Evolutionary conservation across 2,113 vertebrate species (phyloP).

Genomic region (Chunga burmeisteri): DNA sequence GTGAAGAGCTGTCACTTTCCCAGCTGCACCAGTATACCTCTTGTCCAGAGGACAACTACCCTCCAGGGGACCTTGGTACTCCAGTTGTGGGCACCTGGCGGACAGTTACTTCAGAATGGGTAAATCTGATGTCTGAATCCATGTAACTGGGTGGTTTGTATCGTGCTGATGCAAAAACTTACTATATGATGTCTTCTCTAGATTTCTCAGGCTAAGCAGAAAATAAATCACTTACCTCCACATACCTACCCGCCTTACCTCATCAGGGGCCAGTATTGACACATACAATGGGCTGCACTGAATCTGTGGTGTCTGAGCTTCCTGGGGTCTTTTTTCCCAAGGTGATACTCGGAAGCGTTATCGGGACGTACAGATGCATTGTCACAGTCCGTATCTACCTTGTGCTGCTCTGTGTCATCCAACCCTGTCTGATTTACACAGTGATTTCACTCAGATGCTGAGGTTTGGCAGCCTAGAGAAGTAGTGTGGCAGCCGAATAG

Average conservation of each 20-base stretch:
- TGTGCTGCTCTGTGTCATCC: not conserved
- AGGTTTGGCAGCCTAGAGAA: not conserved
- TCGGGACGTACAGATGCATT: not conserved
- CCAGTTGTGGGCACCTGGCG: not conserved
- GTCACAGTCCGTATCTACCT: not conserved
- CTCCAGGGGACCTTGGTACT: not conserved
- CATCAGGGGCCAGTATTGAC: not conserved
- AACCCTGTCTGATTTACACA: not conserved
- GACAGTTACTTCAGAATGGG: not conserved
- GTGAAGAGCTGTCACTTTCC: not conserved
- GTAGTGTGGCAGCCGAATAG: not conserved
- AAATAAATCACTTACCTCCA: not conserved
- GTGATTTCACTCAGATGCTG: not conserved
- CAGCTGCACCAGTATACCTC: not conserved
- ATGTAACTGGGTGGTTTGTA: not conserved
- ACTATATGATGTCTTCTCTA: not conserved
- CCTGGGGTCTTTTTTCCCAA: not conserved
- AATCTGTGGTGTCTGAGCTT: not conserved
- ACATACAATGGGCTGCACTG: not conserved
- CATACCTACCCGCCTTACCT: not conserved
- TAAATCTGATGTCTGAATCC: not conserved
- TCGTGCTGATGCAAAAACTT: not conserved
- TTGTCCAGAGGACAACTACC: not conserved
- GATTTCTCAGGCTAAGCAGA: not conserved
- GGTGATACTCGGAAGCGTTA: not conserved